Percentiles rank a stretch among this genome's conserved stretches.
These are phyloP conservation scores for Parnassius smintheus DNA, from an alignment of 2,888 invertebrate genomes.

Conservation along the genomic window DNA sequence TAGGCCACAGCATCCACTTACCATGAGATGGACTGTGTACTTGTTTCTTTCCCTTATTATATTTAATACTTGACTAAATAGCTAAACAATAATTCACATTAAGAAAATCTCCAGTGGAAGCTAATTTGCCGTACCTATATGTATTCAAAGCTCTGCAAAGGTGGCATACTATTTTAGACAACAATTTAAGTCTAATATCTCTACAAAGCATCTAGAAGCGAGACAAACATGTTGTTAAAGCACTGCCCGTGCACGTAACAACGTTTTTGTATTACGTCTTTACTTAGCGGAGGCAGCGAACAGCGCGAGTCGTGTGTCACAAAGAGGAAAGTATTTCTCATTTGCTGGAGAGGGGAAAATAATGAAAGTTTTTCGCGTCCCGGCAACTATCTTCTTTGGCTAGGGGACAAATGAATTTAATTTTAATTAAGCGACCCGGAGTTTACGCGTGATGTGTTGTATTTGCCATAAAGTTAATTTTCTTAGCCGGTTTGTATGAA, in stretches of 20 bases:
- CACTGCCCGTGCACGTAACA: conserved; percentile 10
- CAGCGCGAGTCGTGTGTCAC: conserved; percentile 64
- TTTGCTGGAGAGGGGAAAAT: conserved; percentile 54
- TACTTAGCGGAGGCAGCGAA: conserved; percentile 51
- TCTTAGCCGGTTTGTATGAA: too few species aligned
- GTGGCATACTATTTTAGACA: conserved; percentile 7
- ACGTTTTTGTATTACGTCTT: conserved; percentile 36
- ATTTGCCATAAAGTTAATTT: conserved; percentile 10
- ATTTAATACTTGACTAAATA: too few species aligned
- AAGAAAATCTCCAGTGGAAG: neutral
- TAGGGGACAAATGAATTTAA: conserved; percentile 67
- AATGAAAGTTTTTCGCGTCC: conserved; percentile 43
- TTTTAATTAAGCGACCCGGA: conserved; percentile 60
- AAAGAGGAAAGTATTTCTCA: conserved; percentile 73
- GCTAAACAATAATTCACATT: neutral
- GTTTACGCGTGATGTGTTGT: conserved; percentile 33
- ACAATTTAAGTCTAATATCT: conserved; percentile 20
- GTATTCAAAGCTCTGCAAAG: neutral
- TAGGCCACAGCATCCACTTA: too few species aligned
- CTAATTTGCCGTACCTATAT: neutral
- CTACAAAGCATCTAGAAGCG: conserved; percentile 15
- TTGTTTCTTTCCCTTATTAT: too few species aligned
- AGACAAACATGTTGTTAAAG: conserved; percentile 20
- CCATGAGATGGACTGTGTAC: too few species aligned
- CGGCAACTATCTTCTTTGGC: conserved; percentile 65